These are phyloP conservation scores for Brachypalpus laphriformis DNA, from an alignment of 2,888 invertebrate species.

Conservation along the genomic window DNA sequence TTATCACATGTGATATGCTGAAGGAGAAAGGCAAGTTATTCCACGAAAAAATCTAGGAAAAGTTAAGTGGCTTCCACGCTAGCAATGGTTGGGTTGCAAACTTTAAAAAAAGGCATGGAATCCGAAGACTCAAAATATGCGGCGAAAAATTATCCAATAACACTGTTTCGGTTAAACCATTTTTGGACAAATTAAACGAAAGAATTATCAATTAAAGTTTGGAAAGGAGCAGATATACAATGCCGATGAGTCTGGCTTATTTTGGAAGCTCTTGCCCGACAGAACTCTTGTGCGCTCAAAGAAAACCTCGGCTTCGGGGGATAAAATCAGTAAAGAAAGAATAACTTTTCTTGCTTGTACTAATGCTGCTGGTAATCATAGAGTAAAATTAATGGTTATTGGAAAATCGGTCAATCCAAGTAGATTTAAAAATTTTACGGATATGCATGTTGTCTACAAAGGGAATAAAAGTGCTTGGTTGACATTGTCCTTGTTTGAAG, in stretches of 20 bases:
- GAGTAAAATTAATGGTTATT: not conserved
- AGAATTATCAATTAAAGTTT: constrained; percentile 13
- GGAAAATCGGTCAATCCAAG: no score
- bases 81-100: constrained; percentile 12
- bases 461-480: no score
- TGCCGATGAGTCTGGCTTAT: not conserved
- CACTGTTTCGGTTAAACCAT: not conserved
- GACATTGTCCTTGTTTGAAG: no score
- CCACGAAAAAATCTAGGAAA: constrained; percentile 21
- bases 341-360: not conserved
- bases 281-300: not conserved
- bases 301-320: not conserved
- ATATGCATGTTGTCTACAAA: no score
- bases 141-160: constrained; percentile 25
- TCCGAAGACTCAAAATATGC: not conserved
- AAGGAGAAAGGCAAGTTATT: not conserved
- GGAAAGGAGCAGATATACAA: not conserved
- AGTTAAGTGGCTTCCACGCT: not conserved
- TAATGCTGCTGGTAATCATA: not conserved
- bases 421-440: no score
- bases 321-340: not conserved
- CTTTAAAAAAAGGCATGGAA: constrained; percentile 5
- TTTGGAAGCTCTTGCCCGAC: not conserved
- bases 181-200: constrained; percentile 12
- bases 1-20: not conserved